Evolutionary conservation across 1,140 invertebrate species (phyloP), one percentile per base, ranked within the genome.

Genomic region (Tetraneura akinire): DNA sequence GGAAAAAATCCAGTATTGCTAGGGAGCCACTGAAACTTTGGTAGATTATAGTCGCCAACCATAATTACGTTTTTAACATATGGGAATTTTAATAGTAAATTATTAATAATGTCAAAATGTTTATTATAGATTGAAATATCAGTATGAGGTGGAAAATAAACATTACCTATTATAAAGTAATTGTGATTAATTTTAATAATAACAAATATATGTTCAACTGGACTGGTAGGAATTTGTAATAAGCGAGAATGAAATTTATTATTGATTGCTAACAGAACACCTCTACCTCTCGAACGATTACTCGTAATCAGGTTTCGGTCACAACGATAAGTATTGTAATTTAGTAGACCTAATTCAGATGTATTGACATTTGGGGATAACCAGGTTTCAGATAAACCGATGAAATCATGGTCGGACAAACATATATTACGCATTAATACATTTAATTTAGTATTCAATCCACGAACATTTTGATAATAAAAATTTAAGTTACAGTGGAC

Each of bases 101-200:
- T 66, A 42, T 66, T 66, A 66, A 66, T 66, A 9, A 66, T 66
- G 9, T 66, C 32, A 37, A 66, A 66, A 42, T 66, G 62, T 32
- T n/a, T 42, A 66, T 66, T 66, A 8, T 42, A 66, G 42, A 42
- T 66, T 66, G 1, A 1, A 18, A 66, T 42, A n/a, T 66, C 62
- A 3, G 62, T 16, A 1, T 1, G 32, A 37, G 62, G 62, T 3
- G 32, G 62, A 66, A 66, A 66, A 42, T 66, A 42, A 37, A 42
- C 62, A 42, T 66, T 42, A 66, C 62, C 62, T 16, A 66, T n/a
- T 37, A 66, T 66, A 16, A 66, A 16, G 42, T 66, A 66, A 42
- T 66, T 66, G 18, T 13, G 16, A 42, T 66, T 66, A 18, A 42
- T 66, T 66, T 66, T 66, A 66, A 18, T n/a, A 16, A 66, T 66